These are phyloP conservation scores for Drosophila leontia DNA, from an alignment of 1,140 invertebrate species.

Conservation along the genomic window DNA sequence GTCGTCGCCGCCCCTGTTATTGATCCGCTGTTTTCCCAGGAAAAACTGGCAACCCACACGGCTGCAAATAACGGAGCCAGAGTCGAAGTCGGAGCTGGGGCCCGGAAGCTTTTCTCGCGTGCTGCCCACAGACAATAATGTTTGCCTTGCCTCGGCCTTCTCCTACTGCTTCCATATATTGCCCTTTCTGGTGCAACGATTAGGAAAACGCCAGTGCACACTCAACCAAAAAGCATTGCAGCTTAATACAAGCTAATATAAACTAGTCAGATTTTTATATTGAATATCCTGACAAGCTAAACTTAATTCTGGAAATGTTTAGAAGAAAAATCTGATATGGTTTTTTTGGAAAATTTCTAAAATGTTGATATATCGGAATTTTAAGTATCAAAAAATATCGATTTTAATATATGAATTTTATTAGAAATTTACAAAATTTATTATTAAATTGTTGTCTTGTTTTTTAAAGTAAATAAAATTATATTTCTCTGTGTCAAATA, in stretches of 20 bases:
- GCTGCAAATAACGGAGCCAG: constrained; percentile 2
- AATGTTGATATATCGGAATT: too few relatives aligned
- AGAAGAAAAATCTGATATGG: too few relatives aligned
- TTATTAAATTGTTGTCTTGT: too few relatives aligned
- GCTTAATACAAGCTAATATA: not conserved
- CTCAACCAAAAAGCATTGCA: not conserved
- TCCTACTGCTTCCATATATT: not conserved
- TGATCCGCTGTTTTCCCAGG: constrained; percentile 70
- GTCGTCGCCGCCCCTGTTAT: constrained; percentile 48
- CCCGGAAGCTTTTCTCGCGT: constrained; percentile 32
- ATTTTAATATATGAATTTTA: too few relatives aligned
- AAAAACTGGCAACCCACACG: constrained; percentile 47
- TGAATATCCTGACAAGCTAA: too few relatives aligned
- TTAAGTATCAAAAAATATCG: too few relatives aligned
- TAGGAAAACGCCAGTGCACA: constrained; percentile 10
- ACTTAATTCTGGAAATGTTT: too few relatives aligned
- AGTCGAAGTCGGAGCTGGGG: constrained; percentile 46
- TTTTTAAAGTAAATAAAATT: not conserved
- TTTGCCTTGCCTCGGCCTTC: constrained; percentile 45
- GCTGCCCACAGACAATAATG: constrained; percentile 74
- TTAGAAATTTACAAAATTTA: too few relatives aligned
- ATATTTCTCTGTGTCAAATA: not conserved
- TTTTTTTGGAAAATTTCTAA: too few relatives aligned
- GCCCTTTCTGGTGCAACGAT: constrained; percentile 1
- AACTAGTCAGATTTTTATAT: too few relatives aligned